Evolutionary conservation across 2,888 invertebrate species (phyloP), one percentile per base, ranked within the genome.

Genomic region (Acronicta psi): DNA sequence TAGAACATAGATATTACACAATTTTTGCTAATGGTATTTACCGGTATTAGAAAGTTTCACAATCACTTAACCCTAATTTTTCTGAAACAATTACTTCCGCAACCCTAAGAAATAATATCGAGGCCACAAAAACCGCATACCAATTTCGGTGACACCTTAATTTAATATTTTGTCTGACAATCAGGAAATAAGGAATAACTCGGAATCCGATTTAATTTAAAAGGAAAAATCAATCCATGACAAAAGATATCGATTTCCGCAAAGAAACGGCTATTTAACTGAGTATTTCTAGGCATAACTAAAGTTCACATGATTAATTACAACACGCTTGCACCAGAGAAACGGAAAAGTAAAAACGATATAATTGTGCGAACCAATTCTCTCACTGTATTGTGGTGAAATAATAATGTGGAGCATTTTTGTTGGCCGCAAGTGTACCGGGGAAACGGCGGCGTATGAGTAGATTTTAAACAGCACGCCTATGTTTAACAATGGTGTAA

Each of bases 221-320:
- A 37, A 62, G 29, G 34, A 56, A 65, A 64, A 65, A 56, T 42
- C 41, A 46, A 65, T 50, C 45, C 45, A 50, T 8, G 41, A 36
- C 23, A 47, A 50, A 2, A 46, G 14, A 44, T 18, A 66, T 38
- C 29, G 20, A 67, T 75, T 75, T 76, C 79, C 75, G 73, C 50
- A 69, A 73, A 66, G 41, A 65, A 64, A 67, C 44, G 56, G 42
- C 44, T 49, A 44, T 40, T 56, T 43, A 59, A 57, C 52, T 23
- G 34, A 45, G 23, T 53, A 58, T 53, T 53, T 70, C 46, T 46
- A 56, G 34, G 61, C 46, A 55, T 73, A 40, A 71, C 38, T 70
- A 75, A 64, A 71, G 82, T 89, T 90, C 90, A 81, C 90, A 89
- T 81, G 76, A 52, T 59, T 82, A 84, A 87, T 91, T 90, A 84